phyloP scores from a whole-genome alignment of 2,797 vertebrate species.

The Taenioides sp. region DNA sequence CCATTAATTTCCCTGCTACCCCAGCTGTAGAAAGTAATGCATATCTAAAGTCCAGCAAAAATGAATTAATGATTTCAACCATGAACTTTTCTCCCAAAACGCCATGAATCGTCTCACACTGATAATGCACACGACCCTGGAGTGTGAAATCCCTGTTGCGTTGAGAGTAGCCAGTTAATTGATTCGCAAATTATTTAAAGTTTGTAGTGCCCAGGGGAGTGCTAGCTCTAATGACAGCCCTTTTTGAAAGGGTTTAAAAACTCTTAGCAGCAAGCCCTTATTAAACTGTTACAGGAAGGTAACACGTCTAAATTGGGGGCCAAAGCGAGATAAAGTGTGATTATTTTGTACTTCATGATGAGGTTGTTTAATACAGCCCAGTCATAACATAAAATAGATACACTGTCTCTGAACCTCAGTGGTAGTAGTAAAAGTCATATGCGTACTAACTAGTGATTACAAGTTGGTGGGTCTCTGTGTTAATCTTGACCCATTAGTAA shows the following conservation, averaged over 20 bases:
- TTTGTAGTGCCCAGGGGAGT: conserved; percentile 90
- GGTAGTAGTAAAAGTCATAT: neutral
- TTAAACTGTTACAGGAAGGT: conserved; percentile 75
- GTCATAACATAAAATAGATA: conserved; percentile 1
- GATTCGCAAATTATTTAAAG: conserved; percentile 99
- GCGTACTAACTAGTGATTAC: conserved; percentile 52
- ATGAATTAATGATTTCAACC: conserved; percentile 97
- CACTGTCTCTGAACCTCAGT: conserved; percentile 25
- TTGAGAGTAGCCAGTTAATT: conserved; percentile 95
- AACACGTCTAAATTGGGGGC: conserved; percentile 73
- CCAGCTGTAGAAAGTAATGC: conserved; percentile 91
- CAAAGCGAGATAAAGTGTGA: conserved; percentile 21
- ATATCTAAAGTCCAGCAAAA: conserved; percentile 94
- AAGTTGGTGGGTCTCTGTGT: conserved; percentile 86
- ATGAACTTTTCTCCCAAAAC: conserved; percentile 97
- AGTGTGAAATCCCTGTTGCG: conserved; percentile 92
- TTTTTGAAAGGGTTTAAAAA: conserved; percentile 83
- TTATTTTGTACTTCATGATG: conserved; percentile 10
- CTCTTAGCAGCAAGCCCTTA: conserved; percentile 64
- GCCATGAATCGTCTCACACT: conserved; percentile 90
- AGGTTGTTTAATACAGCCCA: neutral
- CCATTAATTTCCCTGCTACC: conserved; percentile 88
- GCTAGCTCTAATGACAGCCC: conserved; percentile 83
- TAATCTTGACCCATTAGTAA: conserved; percentile 96
- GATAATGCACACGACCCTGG: conserved; percentile 88